These are phyloP conservation scores for Melanotaenia trifasciata DNA, from an alignment of 2,797 vertebrate species.

Conservation along the genomic window DNA sequence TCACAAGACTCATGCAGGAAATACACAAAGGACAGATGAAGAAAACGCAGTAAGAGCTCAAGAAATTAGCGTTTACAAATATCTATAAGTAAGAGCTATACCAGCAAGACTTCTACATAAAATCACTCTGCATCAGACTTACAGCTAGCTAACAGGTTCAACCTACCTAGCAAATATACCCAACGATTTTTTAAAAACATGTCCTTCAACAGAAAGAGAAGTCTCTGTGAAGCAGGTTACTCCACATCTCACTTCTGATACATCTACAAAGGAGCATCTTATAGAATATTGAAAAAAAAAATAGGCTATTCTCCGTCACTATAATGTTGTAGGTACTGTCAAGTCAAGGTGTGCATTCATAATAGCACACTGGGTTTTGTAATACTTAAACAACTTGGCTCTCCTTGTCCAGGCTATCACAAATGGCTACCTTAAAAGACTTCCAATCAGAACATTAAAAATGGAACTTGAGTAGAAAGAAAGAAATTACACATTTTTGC, in stretches of 20 bases:
- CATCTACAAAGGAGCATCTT: background rate
- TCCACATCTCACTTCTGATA: conserved; percentile 2
- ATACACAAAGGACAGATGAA: background rate
- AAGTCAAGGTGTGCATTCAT: background rate
- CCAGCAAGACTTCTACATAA: conserved; percentile 28
- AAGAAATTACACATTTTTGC: background rate
- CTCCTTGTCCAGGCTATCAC: background rate
- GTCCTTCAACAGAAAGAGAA: conserved; percentile 29
- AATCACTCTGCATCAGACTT: conserved; percentile 23
- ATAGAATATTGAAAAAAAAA: background rate
- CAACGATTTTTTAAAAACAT: conserved; percentile 57
- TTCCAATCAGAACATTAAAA: background rate
- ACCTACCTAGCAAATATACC: conserved; percentile 44
- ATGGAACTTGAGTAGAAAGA: background rate
- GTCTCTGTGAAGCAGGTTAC: background rate
- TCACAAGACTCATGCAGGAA: conserved; percentile 33
- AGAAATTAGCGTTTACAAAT: background rate
- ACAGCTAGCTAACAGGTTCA: conserved; percentile 4
- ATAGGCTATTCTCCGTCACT: background rate
- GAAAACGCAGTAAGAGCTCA: background rate
- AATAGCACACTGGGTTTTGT: background rate
- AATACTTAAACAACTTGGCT: background rate
- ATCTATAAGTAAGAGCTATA: conserved; percentile 12
- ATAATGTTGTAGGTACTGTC: background rate
- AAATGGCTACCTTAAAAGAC: background rate